Evolutionary conservation across 2,888 invertebrate genomes (phyloP), one percentile per base, ranked within the genome.

Genomic region (Athetis lepigone): DNA sequence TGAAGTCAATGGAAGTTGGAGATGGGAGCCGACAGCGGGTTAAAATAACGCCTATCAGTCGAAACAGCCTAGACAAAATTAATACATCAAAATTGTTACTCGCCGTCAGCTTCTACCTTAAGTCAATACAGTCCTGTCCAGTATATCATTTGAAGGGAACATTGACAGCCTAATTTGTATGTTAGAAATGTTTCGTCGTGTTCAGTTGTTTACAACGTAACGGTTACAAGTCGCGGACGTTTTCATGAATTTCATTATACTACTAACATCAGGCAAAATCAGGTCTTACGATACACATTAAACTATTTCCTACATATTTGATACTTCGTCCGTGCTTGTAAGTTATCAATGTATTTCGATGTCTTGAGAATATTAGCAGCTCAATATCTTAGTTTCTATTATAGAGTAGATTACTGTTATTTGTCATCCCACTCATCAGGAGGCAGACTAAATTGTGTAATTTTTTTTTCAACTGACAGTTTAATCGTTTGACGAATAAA

Each of bases 21-120:
- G 84, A 85, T 42, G 59, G 70, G 58, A 70, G 88, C 90, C 80
- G 88, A 85, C 79, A 73, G 81, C 55, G 84, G 84, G 82, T 61
- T 46, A 51, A 85, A 86, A 85, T 77, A 77, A 89, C 79, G 83
- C 66, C 59, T 67, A 75, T 68, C 77, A 63, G 66, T 74, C 70
- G 70, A 78, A 75, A 77, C 61, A 66, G 62, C 63, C 70, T 74
- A 80, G 50, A 79, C 68, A 80, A 80, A 80, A 81, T 74, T 51
- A 80, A 79, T 80, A 81, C 80, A 80, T 76, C 81, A 78, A 80
- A 80, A 79, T 68, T 39, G 70, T 70, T 70, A 70, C 70, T 60
- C 81, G 58, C 82, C 58, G 60, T 72, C 75, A 76, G 74, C 76
- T 66, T 18, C 58, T 13, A 51, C 67, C 69, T 68, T 42, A 51